phyloP scores from a whole-genome alignment of 2,113 vertebrate species.

The Oncorhynchus kisutch region DNA sequence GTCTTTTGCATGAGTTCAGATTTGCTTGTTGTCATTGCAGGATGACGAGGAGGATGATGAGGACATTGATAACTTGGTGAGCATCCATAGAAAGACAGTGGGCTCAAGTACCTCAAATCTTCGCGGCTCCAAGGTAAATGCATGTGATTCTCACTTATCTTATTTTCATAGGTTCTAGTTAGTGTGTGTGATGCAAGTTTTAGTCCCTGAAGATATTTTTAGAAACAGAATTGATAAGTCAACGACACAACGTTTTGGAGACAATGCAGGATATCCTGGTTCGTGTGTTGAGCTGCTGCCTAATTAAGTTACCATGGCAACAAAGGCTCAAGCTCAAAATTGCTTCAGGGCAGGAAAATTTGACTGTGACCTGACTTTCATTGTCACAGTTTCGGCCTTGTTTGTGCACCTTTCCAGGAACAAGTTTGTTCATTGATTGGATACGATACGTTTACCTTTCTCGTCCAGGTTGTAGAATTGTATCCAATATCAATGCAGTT shows the following conservation, averaged over 20 bases:
- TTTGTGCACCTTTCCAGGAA: not conserved
- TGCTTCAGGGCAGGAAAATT: not conserved
- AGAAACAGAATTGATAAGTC: not conserved
- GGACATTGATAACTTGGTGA: constrained; percentile 94
- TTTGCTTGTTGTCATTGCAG: constrained; percentile 36
- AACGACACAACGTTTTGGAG: not conserved
- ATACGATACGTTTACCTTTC: not conserved
- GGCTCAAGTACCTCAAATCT: constrained; percentile 74
- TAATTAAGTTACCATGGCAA: not conserved
- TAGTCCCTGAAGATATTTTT: not conserved
- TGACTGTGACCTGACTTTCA: not conserved
- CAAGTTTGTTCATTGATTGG: not conserved
- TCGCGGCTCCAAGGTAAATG: constrained; percentile 79
- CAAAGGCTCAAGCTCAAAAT: not conserved
- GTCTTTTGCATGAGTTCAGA: not conserved
- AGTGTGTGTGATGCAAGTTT: not conserved
- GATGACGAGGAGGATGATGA: constrained; percentile 87
- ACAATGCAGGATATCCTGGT: not conserved
- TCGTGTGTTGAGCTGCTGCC: no score
- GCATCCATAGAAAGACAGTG: constrained; percentile 82
- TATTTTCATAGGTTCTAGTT: not conserved
- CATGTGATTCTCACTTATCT: not conserved
- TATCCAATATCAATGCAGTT: no score
- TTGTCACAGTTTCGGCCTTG: not conserved
- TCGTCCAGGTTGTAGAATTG: no score